Percentiles rank a stretch among this genome's conserved stretches.
These are phyloP conservation scores for Camelus dromedarius DNA, from an alignment of 2,113 vertebrate species.

Conservation along the genomic window DNA sequence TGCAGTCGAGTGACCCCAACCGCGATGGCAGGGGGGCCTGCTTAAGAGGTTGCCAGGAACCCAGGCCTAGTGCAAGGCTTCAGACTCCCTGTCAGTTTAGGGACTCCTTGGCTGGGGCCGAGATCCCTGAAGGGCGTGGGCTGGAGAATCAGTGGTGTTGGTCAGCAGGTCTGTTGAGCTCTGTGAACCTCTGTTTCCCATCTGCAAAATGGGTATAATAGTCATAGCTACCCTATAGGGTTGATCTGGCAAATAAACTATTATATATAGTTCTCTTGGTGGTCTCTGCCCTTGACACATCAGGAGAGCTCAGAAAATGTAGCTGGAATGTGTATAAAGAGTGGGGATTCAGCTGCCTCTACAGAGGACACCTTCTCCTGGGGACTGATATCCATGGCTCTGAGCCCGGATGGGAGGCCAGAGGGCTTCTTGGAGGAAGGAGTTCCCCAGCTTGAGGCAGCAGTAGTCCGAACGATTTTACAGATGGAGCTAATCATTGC, in stretches of 20 bases:
- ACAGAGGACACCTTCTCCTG: not conserved
- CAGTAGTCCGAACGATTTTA: not conserved
- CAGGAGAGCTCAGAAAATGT: not conserved
- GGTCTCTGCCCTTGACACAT: not conserved
- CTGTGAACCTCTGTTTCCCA: not conserved
- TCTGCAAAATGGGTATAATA: not conserved
- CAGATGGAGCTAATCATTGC: not conserved
- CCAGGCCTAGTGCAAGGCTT: not conserved
- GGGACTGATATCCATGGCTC: not conserved
- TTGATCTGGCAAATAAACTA: not conserved
- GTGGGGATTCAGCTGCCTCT: not conserved
- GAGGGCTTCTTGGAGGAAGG: not conserved
- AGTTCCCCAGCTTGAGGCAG: not conserved
- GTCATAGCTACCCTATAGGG: not conserved
- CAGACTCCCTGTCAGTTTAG: not conserved
- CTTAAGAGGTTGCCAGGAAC: not conserved
- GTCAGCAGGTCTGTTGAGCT: not conserved
- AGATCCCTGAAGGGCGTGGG: not conserved
- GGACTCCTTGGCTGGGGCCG: not conserved
- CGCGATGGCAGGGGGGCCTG: not conserved
- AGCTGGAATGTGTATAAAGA: not conserved
- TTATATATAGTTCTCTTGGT: not conserved
- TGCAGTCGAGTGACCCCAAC: not conserved
- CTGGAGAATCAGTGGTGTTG: not conserved
- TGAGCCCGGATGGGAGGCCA: fast-evolving